Conservation (phyloP, 2,888 invertebrate species). For the Syrphus vitripennis region DNA sequence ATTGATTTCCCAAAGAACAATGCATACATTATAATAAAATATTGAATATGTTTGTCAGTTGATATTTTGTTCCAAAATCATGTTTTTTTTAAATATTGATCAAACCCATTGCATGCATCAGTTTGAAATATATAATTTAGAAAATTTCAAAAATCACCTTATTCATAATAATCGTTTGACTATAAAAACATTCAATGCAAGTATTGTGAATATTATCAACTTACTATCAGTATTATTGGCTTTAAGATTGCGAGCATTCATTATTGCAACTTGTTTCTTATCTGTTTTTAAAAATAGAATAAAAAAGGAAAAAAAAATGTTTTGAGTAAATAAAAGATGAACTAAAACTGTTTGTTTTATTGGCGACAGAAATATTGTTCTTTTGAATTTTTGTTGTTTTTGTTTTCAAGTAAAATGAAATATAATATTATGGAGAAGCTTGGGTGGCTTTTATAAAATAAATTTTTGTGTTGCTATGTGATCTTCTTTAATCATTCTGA, state of each 20-base stretch:
- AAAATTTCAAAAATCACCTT: constrained; percentile 39
- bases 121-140: constrained; percentile 34
- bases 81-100: neutral
- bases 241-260: constrained; percentile 78
- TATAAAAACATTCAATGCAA: constrained; percentile 52
- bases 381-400: neutral
- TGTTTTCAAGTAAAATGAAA: neutral
- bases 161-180: constrained; percentile 12
- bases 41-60: neutral
- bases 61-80: neutral
- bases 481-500: neutral
- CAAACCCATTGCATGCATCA: constrained; percentile 41
- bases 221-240: constrained; percentile 80
- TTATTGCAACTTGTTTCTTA: constrained; percentile 79
- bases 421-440: neutral
- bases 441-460: too few relatives aligned
- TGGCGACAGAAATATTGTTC: neutral
- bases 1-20: neutral
- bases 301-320: constrained; percentile 26
- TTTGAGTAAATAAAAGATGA: neutral
- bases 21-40: too few relatives aligned
- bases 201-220: constrained; percentile 72
- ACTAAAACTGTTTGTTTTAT: neutral
- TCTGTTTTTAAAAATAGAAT: constrained; percentile 75
- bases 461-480: neutral